Conservation (phyloP, 2,888 invertebrate genomes). For the Myopa testacea region DNA sequence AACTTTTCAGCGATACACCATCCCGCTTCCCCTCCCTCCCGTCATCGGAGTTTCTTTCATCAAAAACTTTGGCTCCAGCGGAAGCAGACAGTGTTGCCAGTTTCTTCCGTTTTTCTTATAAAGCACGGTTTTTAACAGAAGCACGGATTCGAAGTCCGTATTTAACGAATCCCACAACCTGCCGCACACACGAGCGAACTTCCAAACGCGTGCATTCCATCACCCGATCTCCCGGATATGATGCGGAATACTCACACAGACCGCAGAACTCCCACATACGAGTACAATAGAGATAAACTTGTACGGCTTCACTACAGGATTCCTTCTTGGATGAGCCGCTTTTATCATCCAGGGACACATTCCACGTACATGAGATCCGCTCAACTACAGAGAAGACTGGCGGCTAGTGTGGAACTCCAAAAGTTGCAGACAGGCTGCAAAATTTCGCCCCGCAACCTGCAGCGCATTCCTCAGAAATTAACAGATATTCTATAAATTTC, state of each 20-base stretch:
- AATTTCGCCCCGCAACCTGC: background rate
- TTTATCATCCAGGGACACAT: slow-evolving; percentile 8
- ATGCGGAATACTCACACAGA: slow-evolving; percentile 20
- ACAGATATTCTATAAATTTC: background rate
- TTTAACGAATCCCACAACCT: slow-evolving; percentile 7
- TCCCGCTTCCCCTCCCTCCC: background rate
- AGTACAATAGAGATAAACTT: slow-evolving; percentile 9
- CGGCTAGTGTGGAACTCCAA: too few relatives aligned
- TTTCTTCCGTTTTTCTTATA: background rate
- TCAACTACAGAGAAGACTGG: background rate
- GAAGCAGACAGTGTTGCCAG: slow-evolving; percentile 16
- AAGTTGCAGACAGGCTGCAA: too few relatives aligned
- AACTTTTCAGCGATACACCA: slow-evolving; percentile 7
- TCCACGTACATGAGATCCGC: background rate
- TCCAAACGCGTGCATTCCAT: background rate
- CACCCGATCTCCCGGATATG: background rate
- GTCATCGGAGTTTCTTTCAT: slow-evolving; percentile 17
- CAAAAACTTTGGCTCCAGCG: slow-evolving; percentile 23
- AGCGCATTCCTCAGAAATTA: background rate
- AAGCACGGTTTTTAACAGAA: too few relatives aligned
- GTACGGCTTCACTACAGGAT: slow-evolving; percentile 11
- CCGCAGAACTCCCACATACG: background rate
- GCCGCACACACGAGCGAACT: background rate
- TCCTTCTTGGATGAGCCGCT: slow-evolving; percentile 17
- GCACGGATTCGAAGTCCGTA: background rate